Percentiles rank a stretch among this genome's conserved stretches.
phyloP scores from a whole-genome alignment of 1,140 invertebrate genomes.

The Gryon sp. region DNA sequence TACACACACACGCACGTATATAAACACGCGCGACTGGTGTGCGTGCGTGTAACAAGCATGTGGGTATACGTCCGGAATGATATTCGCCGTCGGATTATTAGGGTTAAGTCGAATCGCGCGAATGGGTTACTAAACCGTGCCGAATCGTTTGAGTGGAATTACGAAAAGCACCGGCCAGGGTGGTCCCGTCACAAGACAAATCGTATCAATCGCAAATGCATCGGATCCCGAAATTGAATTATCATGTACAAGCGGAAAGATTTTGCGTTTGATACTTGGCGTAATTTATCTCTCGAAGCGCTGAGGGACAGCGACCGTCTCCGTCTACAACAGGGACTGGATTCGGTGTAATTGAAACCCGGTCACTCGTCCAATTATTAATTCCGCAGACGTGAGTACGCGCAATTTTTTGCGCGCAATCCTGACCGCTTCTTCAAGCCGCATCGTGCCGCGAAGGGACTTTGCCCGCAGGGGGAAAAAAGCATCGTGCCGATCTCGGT shows the following conservation, averaged over 20 bases:
- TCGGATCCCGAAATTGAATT: conserved; percentile 41
- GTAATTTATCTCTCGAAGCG: conserved; percentile 28
- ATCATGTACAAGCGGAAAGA: conserved; percentile 45
- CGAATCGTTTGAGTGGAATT: conserved; percentile 35
- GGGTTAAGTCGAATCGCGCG: conserved; percentile 43
- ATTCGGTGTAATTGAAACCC: conserved; percentile 47
- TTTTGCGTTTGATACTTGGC: conserved; percentile 29
- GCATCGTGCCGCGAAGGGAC: conserved; percentile 14
- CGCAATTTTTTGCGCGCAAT: conserved; percentile 31
- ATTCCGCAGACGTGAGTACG: conserved; percentile 46
- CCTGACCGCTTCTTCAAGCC: conserved; percentile 48
- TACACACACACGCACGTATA: not conserved
- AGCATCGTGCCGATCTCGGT: conserved; percentile 32
- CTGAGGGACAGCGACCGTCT: too few species aligned
- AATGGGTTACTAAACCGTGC: conserved; percentile 49
- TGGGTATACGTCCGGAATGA: conserved; percentile 13
- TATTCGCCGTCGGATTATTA: conserved; percentile 54
- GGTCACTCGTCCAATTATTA: conserved; percentile 48
- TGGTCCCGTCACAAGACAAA: conserved; percentile 43
- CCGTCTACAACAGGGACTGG: too few species aligned
- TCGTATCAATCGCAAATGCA: conserved; percentile 30
- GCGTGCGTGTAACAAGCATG: not conserved
- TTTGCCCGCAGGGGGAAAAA: conserved; percentile 22
- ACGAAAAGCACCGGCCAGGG: conserved; percentile 33
- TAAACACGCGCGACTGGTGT: too few species aligned